phyloP scores from a whole-genome alignment of 1,140 invertebrate species.

The Diprion similis region DNA sequence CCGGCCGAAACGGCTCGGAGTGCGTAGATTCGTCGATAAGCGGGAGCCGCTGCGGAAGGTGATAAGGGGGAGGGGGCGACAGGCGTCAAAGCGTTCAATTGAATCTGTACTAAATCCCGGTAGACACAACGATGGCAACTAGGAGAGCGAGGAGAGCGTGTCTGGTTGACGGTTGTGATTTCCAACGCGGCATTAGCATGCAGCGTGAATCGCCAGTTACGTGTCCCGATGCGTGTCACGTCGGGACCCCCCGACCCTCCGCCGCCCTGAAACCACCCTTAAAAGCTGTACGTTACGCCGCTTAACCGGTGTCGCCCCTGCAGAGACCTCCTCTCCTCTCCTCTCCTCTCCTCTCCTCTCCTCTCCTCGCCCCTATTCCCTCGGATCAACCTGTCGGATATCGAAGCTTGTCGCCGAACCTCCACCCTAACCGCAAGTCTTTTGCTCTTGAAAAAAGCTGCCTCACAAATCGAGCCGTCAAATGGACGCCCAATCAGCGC shows the following conservation, averaged over 20 bases:
- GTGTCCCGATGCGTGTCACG: constrained; percentile 41
- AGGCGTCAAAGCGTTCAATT: constrained; percentile 4
- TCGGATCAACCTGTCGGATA: constrained; percentile 4
- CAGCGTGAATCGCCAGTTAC: constrained; percentile 33
- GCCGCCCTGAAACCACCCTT: constrained; percentile 32
- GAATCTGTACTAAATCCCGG: constrained; percentile 7
- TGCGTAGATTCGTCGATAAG: no score
- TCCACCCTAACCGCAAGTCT: no score
- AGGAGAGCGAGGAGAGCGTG: constrained; percentile 17
- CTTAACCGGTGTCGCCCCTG: constrained; percentile 33
- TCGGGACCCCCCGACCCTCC: constrained; percentile 34
- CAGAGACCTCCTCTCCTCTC: neutral
- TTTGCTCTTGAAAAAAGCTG: no score
- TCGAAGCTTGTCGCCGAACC: neutral
- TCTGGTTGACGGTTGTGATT: constrained; percentile 43
- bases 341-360: neutral
- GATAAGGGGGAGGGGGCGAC: neutral
- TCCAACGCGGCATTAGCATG: constrained; percentile 31
- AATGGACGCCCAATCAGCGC: no score
- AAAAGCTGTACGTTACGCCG: constrained; percentile 42
- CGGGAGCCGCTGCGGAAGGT: no score
- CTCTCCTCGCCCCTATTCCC: no score
- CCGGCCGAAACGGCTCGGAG: no score
- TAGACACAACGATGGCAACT: constrained; percentile 5
- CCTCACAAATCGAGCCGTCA: no score